Evolutionary conservation across 2,797 vertebrate species (phyloP).

Genomic region (Choloepus didactylus): DNA sequence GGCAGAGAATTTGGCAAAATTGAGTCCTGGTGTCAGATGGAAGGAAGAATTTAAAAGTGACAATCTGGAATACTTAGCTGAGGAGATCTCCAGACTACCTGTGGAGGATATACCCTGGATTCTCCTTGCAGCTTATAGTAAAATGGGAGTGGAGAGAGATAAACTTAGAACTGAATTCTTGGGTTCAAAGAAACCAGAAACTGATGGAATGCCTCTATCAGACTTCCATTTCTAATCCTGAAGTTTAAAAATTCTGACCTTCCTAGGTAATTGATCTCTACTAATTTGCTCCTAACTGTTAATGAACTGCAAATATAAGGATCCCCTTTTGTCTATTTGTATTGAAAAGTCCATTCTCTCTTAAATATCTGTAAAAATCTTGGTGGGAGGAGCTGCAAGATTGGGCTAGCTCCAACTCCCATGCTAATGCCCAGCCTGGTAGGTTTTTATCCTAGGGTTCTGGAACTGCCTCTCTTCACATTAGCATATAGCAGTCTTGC

Average conservation of each 20-base stretch:
- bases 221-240: not conserved
- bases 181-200: not conserved
- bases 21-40: too few species aligned
- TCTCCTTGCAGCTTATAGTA: too few species aligned
- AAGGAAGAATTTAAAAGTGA: too few species aligned
- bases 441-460: conserved; percentile 27
- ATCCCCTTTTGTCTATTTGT: not conserved
- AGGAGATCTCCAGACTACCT: too few species aligned
- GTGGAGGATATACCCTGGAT: too few species aligned
- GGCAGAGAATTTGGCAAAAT: too few species aligned
- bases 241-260: not conserved
- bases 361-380: conserved; percentile 34
- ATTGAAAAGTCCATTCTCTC: conserved; percentile 19
- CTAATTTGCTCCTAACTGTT: not conserved
- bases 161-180: too few species aligned
- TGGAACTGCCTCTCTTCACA: not conserved
- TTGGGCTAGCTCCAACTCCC: not conserved
- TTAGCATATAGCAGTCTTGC: not conserved
- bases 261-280: not conserved
- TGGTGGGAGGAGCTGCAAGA: not conserved
- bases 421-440: not conserved
- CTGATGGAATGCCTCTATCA: not conserved
- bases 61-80: too few species aligned
- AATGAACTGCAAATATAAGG: not conserved
- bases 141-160: too few species aligned